Evolutionary conservation across 2,113 vertebrate genomes (phyloP).

Genomic region (Coptodon bakossiorum): DNA sequence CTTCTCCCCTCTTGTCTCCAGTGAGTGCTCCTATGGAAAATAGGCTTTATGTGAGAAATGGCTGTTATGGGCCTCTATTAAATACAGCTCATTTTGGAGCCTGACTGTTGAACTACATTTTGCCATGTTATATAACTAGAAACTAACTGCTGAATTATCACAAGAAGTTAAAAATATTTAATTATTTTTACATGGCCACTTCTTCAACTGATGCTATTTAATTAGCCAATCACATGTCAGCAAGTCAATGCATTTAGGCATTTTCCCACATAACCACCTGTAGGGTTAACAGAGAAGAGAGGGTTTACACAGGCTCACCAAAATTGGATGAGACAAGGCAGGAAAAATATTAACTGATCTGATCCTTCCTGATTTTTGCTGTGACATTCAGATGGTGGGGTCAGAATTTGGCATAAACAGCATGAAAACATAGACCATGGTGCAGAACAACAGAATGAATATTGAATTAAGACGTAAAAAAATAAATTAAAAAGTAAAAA

Average conservation of each 20-base stretch:
- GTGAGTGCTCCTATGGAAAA: not conserved
- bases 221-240: not conserved
- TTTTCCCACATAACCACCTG: not conserved
- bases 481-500: not conserved
- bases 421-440: not conserved
- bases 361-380: not conserved
- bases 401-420: not conserved
- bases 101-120: not conserved
- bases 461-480: not conserved
- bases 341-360: not conserved
- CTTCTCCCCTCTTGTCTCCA: not conserved
- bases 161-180: not conserved
- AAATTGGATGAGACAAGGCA: not conserved
- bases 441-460: not conserved
- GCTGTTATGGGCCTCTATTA: not conserved
- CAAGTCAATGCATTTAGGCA: not conserved
- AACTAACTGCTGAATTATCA: not conserved
- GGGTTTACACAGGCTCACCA: not conserved
- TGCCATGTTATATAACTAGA: not conserved
- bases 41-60: not conserved
- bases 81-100: not conserved
- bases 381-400: not conserved
- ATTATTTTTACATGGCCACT: not conserved
- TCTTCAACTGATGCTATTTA: not conserved
- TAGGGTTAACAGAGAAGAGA: not conserved